Conservation (phyloP, 92 coral and sea anemone species). For the Paramuricea clavata region DNA sequence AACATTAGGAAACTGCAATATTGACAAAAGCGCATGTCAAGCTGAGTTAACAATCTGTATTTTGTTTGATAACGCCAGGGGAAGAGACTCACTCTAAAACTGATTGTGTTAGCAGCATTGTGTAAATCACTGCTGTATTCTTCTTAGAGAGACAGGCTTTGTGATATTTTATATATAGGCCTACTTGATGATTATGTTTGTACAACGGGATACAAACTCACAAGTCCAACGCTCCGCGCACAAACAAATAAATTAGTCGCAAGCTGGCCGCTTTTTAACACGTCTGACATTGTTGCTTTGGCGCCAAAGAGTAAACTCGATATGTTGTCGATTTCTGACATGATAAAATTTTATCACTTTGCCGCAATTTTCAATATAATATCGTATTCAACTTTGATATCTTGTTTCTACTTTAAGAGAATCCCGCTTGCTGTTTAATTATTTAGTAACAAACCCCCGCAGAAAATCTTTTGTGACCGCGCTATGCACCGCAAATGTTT, state of each 20-base stretch:
- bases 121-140: neutral
- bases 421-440: slow-evolving; percentile 41
- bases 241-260: slow-evolving; percentile 1
- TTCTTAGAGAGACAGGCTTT: no score
- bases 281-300: neutral
- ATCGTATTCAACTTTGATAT: slow-evolving; percentile 12
- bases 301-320: neutral
- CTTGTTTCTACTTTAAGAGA: slow-evolving; percentile 1
- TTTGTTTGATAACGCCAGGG: neutral
- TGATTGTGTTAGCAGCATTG: neutral
- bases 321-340: neutral
- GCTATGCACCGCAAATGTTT: neutral
- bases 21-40: slow-evolving; percentile 19
- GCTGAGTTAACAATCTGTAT: slow-evolving; percentile 19
- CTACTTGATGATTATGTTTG: neutral
- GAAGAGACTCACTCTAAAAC: neutral
- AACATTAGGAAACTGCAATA: slow-evolving; percentile 29
- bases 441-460: slow-evolving; percentile 33
- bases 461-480: slow-evolving; percentile 19
- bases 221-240: neutral
- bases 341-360: slow-evolving; percentile 27
- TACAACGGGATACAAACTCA: neutral
- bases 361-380: neutral
- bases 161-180: no score
- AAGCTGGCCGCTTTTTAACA: neutral